A percentile compares a stretch with the other conserved stretches of the same genome.
Evolutionary conservation across 2,888 invertebrate species (phyloP).

Genomic region (Drosophila leonis): DNA sequence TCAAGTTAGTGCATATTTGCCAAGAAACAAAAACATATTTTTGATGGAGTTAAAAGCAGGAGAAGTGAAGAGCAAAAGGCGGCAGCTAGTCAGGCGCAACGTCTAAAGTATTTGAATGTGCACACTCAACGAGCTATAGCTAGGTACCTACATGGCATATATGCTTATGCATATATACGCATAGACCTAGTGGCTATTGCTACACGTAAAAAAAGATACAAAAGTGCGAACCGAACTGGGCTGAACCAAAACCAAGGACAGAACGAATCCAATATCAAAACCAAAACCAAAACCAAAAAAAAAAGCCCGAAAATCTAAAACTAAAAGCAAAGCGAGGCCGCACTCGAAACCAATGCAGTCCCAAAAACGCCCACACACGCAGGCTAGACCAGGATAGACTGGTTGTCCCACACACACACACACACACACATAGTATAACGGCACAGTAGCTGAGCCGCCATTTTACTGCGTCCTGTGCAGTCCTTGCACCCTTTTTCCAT

Average conservation of each 20-base stretch:
- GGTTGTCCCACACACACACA: slow-evolving; percentile 19
- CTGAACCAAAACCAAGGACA: slow-evolving; percentile 13
- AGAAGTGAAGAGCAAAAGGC: background rate
- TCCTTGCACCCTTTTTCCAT: slow-evolving; percentile 54
- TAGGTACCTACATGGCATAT: background rate
- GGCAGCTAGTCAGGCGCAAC: background rate
- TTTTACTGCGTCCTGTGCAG: slow-evolving; percentile 71
- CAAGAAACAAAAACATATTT: background rate
- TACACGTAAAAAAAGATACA: background rate
- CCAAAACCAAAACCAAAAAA: slow-evolving; percentile 4
- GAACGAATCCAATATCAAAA: slow-evolving; percentile 21
- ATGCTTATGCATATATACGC: background rate
- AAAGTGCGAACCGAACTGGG: slow-evolving; percentile 24
- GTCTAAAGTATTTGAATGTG: background rate
- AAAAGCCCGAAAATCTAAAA: slow-evolving; percentile 21
- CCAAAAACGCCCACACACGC: slow-evolving; percentile 33
- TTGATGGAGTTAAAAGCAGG: background rate
- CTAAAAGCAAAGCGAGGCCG: slow-evolving; percentile 43
- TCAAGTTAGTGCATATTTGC: background rate
- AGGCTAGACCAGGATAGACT: slow-evolving; percentile 36
- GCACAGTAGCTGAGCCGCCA: slow-evolving; percentile 63
- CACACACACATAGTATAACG: slow-evolving; percentile 23
- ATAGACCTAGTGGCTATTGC: slow-evolving; percentile 15
- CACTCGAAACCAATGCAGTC: slow-evolving; percentile 35
- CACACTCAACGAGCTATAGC: background rate